Evolutionary conservation across 1,140 invertebrate species (phyloP), one percentile per base, ranked within the genome.

Genomic region (Ganaspis sp.): DNA sequence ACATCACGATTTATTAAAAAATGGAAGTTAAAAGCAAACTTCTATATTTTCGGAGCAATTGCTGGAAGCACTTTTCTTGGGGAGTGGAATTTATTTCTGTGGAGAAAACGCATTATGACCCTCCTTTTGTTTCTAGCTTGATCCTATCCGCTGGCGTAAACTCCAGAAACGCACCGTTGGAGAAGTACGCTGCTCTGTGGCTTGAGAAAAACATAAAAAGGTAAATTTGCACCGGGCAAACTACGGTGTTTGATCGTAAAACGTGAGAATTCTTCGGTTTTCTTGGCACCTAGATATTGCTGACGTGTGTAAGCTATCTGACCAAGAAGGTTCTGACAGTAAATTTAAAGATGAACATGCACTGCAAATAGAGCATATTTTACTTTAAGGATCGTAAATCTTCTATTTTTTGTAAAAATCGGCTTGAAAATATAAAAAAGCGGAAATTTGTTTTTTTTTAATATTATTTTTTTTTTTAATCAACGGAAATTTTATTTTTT

Each of bases 181-280:
- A 3, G 23, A 64, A 15, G 58, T 64, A 34, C 58, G 9, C 8
- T 64, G 8, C 49, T 45, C 0, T 64, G 58, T 64, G 21, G 58
- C 26, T 29, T 64, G 58, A 64, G 23, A 64, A 29, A 29, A 29
- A 29, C 26, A 64, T 64, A 64, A 64, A 64, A 64, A 15, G 58
- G 58, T 34, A n/a, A 64, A 64, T 64, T 64, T 34, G 58, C 58
- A 64, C 58, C 15, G 26, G 58, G 58, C 23, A 64, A 64, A 64
- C 58, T 64, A 8, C 58, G 21, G 9, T 15, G 11, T 29, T 64
- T 64, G 58, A 34, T 64, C 58, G 58, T 64, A 64, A 64, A 64
- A 64, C 26, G 58, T 29, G 58, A 64, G 58, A 64, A 64, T 64
- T 64, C 58, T 29, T 64, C 23, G 58, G 23, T 64, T 64, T 64